phyloP scores from a whole-genome alignment of 2,888 invertebrate species.

The Diarsia brunnea region DNA sequence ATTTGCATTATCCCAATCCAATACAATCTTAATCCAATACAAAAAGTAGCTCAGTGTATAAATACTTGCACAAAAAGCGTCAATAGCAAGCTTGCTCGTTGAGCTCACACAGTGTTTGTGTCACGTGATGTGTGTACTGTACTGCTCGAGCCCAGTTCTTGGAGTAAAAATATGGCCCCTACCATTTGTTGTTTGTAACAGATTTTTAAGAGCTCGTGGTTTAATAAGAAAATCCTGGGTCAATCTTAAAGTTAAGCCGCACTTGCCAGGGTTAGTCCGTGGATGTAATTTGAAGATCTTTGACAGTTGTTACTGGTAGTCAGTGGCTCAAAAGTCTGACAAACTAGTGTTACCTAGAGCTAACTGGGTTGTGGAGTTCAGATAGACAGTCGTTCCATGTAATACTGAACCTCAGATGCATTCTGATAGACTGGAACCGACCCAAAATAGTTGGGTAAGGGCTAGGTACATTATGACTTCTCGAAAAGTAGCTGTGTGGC shows the following conservation, averaged over 20 bases:
- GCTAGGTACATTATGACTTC: not conserved
- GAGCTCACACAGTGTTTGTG: constrained; percentile 32
- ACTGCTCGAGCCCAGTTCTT: constrained; percentile 15
- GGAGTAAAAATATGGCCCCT: constrained; percentile 36
- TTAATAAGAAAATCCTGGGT: too few species aligned
- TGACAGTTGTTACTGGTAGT: not conserved
- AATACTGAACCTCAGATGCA: too few species aligned
- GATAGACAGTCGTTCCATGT: too few species aligned
- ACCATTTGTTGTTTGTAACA: constrained; percentile 29
- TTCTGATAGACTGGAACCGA: too few species aligned
- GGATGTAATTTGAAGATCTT: not conserved
- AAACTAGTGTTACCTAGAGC: too few species aligned
- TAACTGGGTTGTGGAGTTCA: too few species aligned
- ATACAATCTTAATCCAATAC: too few species aligned
- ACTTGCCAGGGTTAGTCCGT: not conserved
- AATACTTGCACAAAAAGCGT: constrained; percentile 29
- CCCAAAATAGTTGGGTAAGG: too few species aligned
- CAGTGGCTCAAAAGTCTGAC: too few species aligned
- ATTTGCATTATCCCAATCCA: too few species aligned
- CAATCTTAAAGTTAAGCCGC: too few species aligned
- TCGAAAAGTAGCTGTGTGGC: not conserved
- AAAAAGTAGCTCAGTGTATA: constrained; percentile 6
- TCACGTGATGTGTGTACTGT: constrained; percentile 33
- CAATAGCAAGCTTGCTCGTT: constrained; percentile 25
- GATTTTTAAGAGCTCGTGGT: not conserved